Evolutionary conservation across 2,113 vertebrate genomes (phyloP), one percentile per base, ranked within the genome.

Genomic region (Neodon shergylaensis): DNA sequence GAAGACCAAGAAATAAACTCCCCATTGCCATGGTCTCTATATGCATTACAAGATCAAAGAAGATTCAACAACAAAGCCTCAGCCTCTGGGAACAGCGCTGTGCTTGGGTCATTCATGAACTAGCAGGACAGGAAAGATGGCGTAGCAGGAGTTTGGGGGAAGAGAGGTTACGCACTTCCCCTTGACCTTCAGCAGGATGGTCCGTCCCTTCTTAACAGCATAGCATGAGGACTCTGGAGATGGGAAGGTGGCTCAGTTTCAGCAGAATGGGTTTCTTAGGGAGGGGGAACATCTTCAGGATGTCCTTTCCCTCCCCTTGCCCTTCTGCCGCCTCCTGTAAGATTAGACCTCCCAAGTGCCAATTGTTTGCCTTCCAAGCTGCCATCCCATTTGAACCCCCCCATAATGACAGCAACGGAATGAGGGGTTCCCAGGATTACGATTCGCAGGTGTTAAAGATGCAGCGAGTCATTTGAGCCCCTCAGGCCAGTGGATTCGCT

Each of bases 401-500:
- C 47, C 92, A 87, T 94, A 74, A 91, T 92, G 94, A 84, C 44
- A 90, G 85, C 79, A 74, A 86, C 86, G 63, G 95, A 93, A 93
- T 12, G 72, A 92, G 81, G 54, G 21, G 66, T 7, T 11, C 81
- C 83, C 81, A 94, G 77, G 84, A 94, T 70, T 49, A 42, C 85
- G 39, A 17, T 78, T 54, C 31, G 77, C 92, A 95, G 94, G 92
- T 92, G 81, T 92, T 95, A 81, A 82, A 44, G 92, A 91, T 26
- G 72, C 95, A 95, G 42, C 0, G 2, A 93, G 84, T 93, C 95
- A 52, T 94, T 12, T 76, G 85, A 97, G 47, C 82, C 84, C 94
- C 87, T 63, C 24, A 95, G 90, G 95, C 85, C 87, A 47, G 21
- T 7, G 39, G 96, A 89, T 70, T 91, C 95, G 79, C 22, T 89